Conservation (phyloP, 1,140 invertebrate species). For the Acromyrmex echinatior region DNA sequence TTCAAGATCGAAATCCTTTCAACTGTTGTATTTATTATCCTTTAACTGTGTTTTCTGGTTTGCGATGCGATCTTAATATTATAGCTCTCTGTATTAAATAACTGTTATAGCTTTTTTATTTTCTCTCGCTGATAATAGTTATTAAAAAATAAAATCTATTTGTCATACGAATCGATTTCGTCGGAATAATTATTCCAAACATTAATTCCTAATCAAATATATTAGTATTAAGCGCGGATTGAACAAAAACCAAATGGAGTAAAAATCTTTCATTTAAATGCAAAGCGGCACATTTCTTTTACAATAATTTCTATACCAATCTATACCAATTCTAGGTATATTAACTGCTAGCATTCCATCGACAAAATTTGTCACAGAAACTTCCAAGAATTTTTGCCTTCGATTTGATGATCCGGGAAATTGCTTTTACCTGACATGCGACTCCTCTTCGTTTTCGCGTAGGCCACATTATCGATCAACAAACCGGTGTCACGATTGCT, state of each 20-base stretch:
- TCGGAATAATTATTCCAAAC: background rate
- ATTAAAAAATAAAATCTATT: background rate
- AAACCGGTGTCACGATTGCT: background rate
- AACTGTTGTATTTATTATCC: background rate
- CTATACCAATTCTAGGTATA: no score
- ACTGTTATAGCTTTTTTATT: background rate
- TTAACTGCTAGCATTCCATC: background rate
- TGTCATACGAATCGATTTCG: background rate
- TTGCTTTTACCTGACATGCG: slow-evolving; percentile 8
- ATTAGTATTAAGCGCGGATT: background rate
- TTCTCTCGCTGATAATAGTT: background rate
- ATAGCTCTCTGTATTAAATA: no score
- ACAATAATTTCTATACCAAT: no score
- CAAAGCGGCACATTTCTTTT: background rate
- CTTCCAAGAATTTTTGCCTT: background rate
- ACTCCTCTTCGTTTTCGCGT: background rate
- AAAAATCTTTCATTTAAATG: background rate
- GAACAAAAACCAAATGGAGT: no score
- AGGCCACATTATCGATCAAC: background rate
- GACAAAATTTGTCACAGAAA: background rate
- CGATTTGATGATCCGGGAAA: background rate
- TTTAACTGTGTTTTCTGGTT: background rate
- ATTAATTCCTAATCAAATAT: background rate
- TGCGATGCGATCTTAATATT: background rate
- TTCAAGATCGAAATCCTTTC: background rate